Percentiles rank a stretch among this genome's conserved stretches.
Evolutionary conservation across 2,797 vertebrate species (phyloP).

Genomic region (Coracias cyanogaster): DNA sequence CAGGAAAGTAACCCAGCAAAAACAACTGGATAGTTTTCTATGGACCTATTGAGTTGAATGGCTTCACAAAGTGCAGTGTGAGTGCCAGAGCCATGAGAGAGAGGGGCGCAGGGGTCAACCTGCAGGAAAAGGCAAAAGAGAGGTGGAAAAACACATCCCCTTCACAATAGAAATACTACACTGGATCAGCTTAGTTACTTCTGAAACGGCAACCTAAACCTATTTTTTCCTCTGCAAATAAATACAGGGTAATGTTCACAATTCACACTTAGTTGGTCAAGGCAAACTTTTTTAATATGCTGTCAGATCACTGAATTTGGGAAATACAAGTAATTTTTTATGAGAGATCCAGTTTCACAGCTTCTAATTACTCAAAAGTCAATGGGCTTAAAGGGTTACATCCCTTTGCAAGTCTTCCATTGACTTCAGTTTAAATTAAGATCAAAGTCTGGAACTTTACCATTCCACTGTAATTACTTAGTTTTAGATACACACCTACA

Average conservation of each 20-base stretch:
- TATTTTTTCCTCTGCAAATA: background rate
- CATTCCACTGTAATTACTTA: background rate
- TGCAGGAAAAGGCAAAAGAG: background rate
- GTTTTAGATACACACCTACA: background rate
- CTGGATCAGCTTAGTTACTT: background rate
- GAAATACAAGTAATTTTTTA: background rate
- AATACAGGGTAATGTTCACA: background rate
- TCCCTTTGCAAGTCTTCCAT: background rate
- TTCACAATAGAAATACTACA: background rate
- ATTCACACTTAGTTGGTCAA: background rate
- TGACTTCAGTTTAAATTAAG: background rate
- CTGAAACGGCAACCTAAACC: background rate
- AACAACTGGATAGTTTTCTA: background rate
- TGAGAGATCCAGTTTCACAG: background rate
- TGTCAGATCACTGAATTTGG: background rate
- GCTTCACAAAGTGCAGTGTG: accelerated
- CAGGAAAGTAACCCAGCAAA: background rate
- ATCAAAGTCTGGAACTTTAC: background rate
- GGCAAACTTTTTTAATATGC: background rate
- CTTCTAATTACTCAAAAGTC: background rate
- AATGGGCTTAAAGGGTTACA: background rate
- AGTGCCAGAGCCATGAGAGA: background rate
- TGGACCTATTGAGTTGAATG: background rate
- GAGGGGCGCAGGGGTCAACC: background rate
- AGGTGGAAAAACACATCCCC: background rate